These are phyloP conservation scores for Creontiades dilutus DNA, from an alignment of 2,888 invertebrate genomes.

Conservation along the genomic window DNA sequence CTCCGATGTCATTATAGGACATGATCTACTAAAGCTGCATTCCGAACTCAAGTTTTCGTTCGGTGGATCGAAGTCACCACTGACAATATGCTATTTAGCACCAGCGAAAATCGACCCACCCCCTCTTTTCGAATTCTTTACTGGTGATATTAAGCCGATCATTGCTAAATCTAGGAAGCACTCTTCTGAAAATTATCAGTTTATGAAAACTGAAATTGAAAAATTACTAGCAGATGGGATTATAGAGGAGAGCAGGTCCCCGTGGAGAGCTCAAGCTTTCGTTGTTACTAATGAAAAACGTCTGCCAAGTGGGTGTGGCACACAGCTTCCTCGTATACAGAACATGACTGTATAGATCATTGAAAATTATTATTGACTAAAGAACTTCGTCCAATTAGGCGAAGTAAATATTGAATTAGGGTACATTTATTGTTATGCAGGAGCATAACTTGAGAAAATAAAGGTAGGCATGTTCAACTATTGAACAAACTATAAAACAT, in stretches of 20 bases:
- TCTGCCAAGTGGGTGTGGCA: no score
- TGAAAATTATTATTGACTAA: no score
- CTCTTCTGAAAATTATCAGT: neutral
- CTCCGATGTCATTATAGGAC: conserved; percentile 39
- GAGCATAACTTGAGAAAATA: no score
- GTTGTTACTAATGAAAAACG: conserved; percentile 43
- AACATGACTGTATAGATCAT: no score
- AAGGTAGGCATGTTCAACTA: no score
- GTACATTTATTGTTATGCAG: no score
- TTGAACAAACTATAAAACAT: no score
- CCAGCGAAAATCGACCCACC: conserved; percentile 43
- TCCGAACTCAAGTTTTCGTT: conserved; percentile 51
- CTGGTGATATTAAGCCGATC: neutral
- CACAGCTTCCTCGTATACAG: no score
- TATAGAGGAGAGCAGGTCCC: neutral
- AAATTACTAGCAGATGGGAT: neutral
- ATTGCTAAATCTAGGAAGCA: neutral
- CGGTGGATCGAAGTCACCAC: conserved; percentile 15
- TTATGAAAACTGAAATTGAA: neutral
- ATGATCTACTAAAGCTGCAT: conserved; percentile 23
- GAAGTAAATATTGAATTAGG: no score
- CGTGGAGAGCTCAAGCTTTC: conserved; percentile 59
- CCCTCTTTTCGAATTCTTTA: conserved; percentile 49
- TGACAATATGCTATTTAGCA: conserved; percentile 35
- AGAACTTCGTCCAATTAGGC: no score